Evolutionary conservation across 2,888 invertebrate species (phyloP), one percentile per base, ranked within the genome.

Genomic region (Coelinius sp.): DNA sequence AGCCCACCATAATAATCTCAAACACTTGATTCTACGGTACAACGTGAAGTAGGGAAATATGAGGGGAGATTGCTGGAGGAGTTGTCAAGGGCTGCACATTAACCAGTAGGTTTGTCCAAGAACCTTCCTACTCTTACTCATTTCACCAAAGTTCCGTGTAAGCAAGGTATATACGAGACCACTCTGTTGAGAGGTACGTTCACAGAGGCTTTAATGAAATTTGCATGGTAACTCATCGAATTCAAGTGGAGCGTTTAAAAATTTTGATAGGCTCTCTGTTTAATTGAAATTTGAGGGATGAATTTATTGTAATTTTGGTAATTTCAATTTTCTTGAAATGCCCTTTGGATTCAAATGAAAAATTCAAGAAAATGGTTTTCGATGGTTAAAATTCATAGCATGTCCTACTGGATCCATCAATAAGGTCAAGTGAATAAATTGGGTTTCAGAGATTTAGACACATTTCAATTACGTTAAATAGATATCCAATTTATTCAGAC

Each of bases 1-100:
- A 84, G 82, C 83, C 81, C n/a, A 83, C 78, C 82, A 85, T 86
- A 87, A 86, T 87, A 87, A 87, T 86, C 86, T 86, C 85, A 84
- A 86, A 86, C 86, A 85, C 86, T 86, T 85, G 86, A 85, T 86
- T 86, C 81, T 80, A 76, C 76, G 73, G 31, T 68, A 68, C 56
- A 65, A 53, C 66, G 66, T 53, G 67, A 44, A 65, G 49, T 31
- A 27, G 41, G 59, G 64, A 56, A 68, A 31, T 66, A 63, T 53
- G 65, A 69, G 49, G 65, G 71, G 49, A 53, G 31, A 64, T 46
- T 27, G 56, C 44, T n/a, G n/a, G 49, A 35, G 67, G 27, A 66
- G 66, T 52, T 35, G 56, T 66, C 70, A 31, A 59, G 63, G 41
- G 63, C 25, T 63, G 63, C n/a, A 44, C 24, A 14, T 24, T 63